Evolutionary conservation across 2,797 vertebrate genomes (phyloP), one percentile per base, ranked within the genome.

Genomic region (Hoplostethus mediterraneus): DNA sequence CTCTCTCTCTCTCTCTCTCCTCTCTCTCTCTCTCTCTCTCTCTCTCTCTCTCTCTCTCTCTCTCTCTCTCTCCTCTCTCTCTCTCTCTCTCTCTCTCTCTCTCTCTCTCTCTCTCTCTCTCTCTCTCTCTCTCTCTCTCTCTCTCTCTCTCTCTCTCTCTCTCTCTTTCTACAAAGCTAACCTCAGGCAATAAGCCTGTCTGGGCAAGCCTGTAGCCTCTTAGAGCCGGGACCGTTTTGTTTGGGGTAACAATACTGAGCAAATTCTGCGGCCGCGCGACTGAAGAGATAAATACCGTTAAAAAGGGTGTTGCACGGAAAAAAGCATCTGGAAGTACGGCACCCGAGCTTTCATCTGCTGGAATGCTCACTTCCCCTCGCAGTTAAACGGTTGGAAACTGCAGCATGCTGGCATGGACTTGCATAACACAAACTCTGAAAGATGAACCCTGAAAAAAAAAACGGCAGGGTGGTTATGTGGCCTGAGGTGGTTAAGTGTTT

Each of bases 171-270:
- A 66, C 78, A 73, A 78, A 85, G 73, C 66, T 75, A 55, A 79
- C 87, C 87, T 79, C 61, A 25, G 78, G 89, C 83, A 36, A 63
- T 63, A 82, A 71, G 83, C 90, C 68, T 89, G 90, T 72, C 86
- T n/a, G 63, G 87, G 82, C 91, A 88, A 64, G 91, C 65, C 79
- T 67, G 33, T 61, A 59, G 66, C 63, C 63, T 84, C 80, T 69
- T 79, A 89, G 83, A 77, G 87, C 87, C 86, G 62, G 88, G 86
- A 81, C 51, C 77, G 81, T 84, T 21, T 92, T 91, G 92, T 91
- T 92, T 89, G 72, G 75, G 80, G 75, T 75, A 77, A 89, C 84
- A 87, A 90, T 81, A 76, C 63, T 62, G 78, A 79, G 86, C 81
- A 90, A 82, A 84, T 77, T 12, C 64, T 84, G 82, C 6, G 68